Evolutionary conservation across 2,113 vertebrate species (phyloP), one percentile per base, ranked within the genome.

Genomic region (Brachyistius frenatus): DNA sequence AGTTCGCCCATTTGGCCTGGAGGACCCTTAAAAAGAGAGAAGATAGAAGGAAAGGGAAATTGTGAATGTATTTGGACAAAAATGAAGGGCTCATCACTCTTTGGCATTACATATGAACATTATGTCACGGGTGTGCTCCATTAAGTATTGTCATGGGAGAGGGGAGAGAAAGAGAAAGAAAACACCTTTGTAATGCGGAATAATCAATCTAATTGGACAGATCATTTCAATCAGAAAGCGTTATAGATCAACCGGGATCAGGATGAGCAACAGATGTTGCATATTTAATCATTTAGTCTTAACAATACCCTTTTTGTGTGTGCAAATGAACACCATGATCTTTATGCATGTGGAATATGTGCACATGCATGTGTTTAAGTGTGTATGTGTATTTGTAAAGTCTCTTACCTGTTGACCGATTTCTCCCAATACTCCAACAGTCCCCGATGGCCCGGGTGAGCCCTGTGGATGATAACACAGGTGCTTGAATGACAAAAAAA

Each of bases 331-430:
- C 52, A 36, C 6, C 2, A 15, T 9, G 3, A 67, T 23, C 30
- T 39, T 23, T 33, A 36, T 67, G 37, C 54, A 55, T 16, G 37
- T 41, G 64, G 10, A 76, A 56, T 39, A 60, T 46, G 39, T 2
- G 56, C 68, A 5, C 9, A 10, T 1, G 2, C 47, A 55, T 66
- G 14, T 62, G 31, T 14, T 16, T 67, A 39, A 41, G 11, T 11
- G 9, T 39, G 10, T 85, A 36, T 32, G 32, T 57, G 5, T 33
- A 53, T 72, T 33, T 65, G 16, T 33, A 30, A 16, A 41, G n/a
- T 62, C 7, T 76, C 46, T 88, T 91, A 99, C 98, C 96, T 97
- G 96, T 70, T 91, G 95, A 49, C 98, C 98, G 0, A 96, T 96
- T 86, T 97, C 97, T 90, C 98, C 98, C 37, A 96, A 93, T 67